Evolutionary conservation across 1,140 invertebrate genomes (phyloP), one percentile per base, ranked within the genome.

Genomic region (Subanguina moxae): DNA sequence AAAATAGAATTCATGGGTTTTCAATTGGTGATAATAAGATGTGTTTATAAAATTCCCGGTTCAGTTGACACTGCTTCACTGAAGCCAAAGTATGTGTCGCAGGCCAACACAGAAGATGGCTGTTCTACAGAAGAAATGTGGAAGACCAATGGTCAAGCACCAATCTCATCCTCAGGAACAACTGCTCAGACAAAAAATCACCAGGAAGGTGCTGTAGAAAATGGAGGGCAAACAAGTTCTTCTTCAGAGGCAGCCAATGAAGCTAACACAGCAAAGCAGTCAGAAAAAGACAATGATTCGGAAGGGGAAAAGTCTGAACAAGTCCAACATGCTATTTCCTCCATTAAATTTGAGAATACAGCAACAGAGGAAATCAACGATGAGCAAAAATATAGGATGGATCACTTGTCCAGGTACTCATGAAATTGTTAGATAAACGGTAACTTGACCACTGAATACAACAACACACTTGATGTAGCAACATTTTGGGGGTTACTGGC

Each of bases 321-420:
- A 25, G 30, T 32, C 32, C 32, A 45, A 15, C 43, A 68, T 30
- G 38, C n/a, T 1, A 62, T 62, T 62, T 62, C 61, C 17, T 62
- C 61, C 32, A 62, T 62, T 21, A 1, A 46, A 17, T 62, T 62
- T 42, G 19, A 61, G n/a, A n/a, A 45, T 17, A 23, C 19, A 62
- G n/a, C 32, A 42, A 27, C 25, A 23, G 43, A 62, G 25, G 61
- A 62, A 45, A 62, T 21, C 17, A 45, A 45, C 7, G 42, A 45
- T 62, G 25, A 62, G 1, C n/a, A 62, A 43, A 46, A 80, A 46
- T 78, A 78, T 61, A 62, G 68, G 15, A 59, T 63, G 15, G 70
- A 72, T 17, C 74, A 77, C 28, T 42, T 77, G 19, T 43, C 25
- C 19, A 56, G 71, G 57, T 75, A 72, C n/a, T 45, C 43, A 13